Evolutionary conservation across 2,113 vertebrate species (phyloP).

Genomic region (Euleptes europaea): DNA sequence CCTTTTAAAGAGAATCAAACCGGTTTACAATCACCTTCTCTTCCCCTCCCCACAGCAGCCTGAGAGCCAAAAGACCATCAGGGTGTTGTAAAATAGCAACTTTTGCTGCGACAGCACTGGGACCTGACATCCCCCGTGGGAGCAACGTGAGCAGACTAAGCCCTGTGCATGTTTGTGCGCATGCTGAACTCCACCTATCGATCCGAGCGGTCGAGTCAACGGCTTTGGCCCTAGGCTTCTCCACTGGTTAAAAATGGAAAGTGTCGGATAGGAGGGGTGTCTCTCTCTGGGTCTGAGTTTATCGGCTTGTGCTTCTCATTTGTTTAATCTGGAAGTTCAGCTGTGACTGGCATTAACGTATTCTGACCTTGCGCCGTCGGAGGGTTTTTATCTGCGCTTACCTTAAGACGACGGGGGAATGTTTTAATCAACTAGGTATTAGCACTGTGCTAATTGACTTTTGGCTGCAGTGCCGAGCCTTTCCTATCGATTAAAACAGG

Average conservation of each 20-base stretch:
- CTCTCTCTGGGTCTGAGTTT: not conserved
- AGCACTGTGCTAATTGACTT: not conserved
- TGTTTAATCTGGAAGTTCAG: not conserved
- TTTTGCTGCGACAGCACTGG: no score
- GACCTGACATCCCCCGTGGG: no score
- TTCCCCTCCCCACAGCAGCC: no score
- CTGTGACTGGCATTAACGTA: not conserved
- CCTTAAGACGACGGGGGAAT: not conserved
- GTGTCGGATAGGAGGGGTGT: not conserved
- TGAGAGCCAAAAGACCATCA: no score
- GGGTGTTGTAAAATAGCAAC: no score
- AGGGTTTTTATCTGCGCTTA: not conserved
- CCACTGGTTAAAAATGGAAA: conserved; percentile 17
- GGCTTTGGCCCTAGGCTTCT: not conserved
- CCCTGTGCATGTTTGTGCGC: no score
- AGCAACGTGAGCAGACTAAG: no score
- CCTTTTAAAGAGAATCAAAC: no score
- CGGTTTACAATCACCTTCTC: no score
- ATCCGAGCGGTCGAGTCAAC: no score
- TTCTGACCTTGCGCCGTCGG: not conserved
- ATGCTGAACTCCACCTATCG: no score
- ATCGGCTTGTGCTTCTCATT: not conserved
- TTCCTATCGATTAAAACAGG: not conserved
- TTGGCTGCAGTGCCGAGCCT: fast-evolving
- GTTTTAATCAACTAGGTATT: not conserved